phyloP scores from a whole-genome alignment of 2,113 vertebrate species.

The Eclectus roratus region DNA sequence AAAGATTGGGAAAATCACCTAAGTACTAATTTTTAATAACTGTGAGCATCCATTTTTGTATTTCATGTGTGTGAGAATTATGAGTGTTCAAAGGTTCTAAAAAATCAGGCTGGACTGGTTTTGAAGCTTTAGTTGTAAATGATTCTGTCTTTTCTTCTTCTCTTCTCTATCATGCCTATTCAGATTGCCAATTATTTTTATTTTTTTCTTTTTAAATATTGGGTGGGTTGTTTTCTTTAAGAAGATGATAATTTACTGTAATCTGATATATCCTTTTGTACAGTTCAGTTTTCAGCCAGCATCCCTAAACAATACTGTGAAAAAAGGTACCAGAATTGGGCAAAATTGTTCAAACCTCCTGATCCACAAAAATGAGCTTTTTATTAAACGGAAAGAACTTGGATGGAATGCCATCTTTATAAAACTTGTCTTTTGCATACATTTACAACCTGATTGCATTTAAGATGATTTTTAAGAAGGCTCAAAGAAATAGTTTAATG shows the following conservation, averaged over 20 bases:
- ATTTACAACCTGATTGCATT: not conserved
- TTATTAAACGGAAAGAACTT: not conserved
- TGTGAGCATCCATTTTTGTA: not conserved
- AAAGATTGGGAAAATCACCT: not conserved
- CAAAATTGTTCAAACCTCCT: not conserved
- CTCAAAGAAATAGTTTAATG: not conserved
- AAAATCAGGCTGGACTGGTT: not conserved
- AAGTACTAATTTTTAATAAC: not conserved
- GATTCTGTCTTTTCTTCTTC: not conserved
- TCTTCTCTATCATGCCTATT: not conserved
- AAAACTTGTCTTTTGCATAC: not conserved
- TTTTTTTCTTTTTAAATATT: not conserved
- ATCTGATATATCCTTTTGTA: not conserved
- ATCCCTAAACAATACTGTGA: not conserved
- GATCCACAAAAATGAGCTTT: not conserved
- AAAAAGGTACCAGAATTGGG: not conserved
- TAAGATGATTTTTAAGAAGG: not conserved
- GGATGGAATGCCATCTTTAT: not conserved
- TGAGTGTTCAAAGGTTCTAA: not conserved
- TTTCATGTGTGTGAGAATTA: not conserved
- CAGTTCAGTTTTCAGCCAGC: not conserved
- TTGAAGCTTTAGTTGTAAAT: not conserved
- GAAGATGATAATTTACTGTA: not conserved
- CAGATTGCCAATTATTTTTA: not conserved
- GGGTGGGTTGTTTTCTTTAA: fast-evolving